Conservation (phyloP, 2,797 vertebrate species). For the Micropoecilia bifurca region DNA sequence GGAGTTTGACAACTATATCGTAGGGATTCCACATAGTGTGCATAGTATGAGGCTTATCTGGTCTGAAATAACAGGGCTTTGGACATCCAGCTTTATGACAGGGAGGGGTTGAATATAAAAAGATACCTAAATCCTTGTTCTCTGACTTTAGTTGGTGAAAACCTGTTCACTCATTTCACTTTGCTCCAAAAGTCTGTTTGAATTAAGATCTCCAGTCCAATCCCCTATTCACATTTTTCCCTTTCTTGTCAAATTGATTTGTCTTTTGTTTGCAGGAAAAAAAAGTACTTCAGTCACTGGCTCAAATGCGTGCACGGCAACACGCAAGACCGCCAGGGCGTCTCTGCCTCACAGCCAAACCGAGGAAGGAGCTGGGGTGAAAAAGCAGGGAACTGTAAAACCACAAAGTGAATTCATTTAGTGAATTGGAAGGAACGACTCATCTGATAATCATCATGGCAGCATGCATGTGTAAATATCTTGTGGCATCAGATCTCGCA, state of each 20-base stretch:
- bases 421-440: conserved; percentile 32
- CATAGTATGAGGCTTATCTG: conserved; percentile 7
- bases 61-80: neutral
- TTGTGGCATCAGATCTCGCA: neutral
- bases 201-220: conserved; percentile 20
- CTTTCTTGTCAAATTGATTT: conserved; percentile 29
- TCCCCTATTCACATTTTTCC: neutral
- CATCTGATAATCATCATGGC: conserved; percentile 1
- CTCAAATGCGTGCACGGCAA: conserved; percentile 29
- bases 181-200: conserved; percentile 8
- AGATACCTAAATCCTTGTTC: neutral
- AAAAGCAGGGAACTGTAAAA: conserved; percentile 37
- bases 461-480: neutral
- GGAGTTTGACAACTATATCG: conserved; percentile 32
- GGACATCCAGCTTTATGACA: neutral
- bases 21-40: conserved; percentile 6
- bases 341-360: conserved; percentile 35
- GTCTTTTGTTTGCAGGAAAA: conserved; percentile 30
- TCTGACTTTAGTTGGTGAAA: conserved; percentile 2
- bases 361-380: conserved; percentile 30
- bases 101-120: neutral
- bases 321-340: conserved; percentile 8
- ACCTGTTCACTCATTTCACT: conserved; percentile 6
- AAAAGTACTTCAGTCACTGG: conserved; percentile 12
- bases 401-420: conserved; percentile 37